Evolutionary conservation across 2,113 vertebrate species (phyloP).

Genomic region (Hoplias malabaricus): DNA sequence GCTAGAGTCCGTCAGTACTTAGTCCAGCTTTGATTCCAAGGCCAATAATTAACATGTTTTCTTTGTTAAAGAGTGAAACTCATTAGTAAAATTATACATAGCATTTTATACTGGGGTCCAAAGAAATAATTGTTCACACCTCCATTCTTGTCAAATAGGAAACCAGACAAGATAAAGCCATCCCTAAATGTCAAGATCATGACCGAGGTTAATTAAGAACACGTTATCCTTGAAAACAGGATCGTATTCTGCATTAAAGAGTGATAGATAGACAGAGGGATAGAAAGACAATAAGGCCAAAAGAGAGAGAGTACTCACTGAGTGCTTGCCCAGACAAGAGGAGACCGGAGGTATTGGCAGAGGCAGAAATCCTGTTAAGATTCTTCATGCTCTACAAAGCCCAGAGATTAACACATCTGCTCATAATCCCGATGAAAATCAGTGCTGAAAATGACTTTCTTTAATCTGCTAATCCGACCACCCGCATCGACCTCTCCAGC

Average conservation of each 20-base stretch:
- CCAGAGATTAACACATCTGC: conserved; percentile 34
- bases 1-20: background rate
- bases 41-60: no score
- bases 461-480: conserved; percentile 43
- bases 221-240: background rate
- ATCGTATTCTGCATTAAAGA: background rate
- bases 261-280: background rate
- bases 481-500: background rate
- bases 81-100: background rate
- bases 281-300: background rate
- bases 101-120: background rate
- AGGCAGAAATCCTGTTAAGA: conserved; percentile 38
- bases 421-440: conserved; percentile 37
- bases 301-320: background rate
- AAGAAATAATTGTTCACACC: background rate
- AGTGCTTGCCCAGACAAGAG: conserved; percentile 21
- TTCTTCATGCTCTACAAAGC: conserved; percentile 37
- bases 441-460: conserved; percentile 38
- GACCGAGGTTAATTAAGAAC: conserved; percentile 2
- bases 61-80: background rate
- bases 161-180: background rate
- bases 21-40: background rate
- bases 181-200: background rate
- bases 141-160: background rate
- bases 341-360: conserved; percentile 30